Evolutionary conservation across 2,113 vertebrate species (phyloP), one percentile per base, ranked within the genome.

Genomic region (Odontesthes bonariensis): DNA sequence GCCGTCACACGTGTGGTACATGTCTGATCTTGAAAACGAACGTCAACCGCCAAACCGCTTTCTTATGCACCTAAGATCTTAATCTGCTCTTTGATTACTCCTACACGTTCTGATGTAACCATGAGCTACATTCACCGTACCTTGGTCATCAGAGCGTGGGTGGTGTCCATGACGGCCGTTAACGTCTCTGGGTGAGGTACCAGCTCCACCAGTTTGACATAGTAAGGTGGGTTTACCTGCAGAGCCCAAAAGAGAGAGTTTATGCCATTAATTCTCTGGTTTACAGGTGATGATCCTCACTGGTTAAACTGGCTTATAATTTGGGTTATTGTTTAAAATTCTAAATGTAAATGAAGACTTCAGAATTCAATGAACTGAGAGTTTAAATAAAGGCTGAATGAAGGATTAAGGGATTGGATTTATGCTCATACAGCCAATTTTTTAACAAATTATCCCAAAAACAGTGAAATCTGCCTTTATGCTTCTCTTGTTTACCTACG

Each of bases 171-270:
- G 0, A 95, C 95, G 3, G 70, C 69, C 0, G 92, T 63, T 42
- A 92, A 83, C 0, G 97, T 99, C 86, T 98, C 94, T 1, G 96
- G 96, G 91, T 99, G 98, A 73, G 98, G 98, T 53, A 99, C 95
- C 90, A 99, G 93, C 94, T 99, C 98, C 79, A 99, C 97, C 93
- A 99, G 88, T 0, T 96, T 96, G 14, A 99, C 94, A 17, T 94
- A 95, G 79, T 98, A 99, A 1, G 97, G 97, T 0, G 98, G 98
- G 81, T 99, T 99, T 57, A 99, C 97, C 98, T 99, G 71, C 42
- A 59, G 12, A 66, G 5, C 40, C 49, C 16, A 69, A 52, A 11
- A 49, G 10, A 10, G 17, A 38, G 14, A 32, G 0, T 57, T 64
- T 44, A 69, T 12, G 6, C 56, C 42, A 54, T 14, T 44, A 22